phyloP scores from a whole-genome alignment of 1,140 invertebrate species.

The Tetraneura akinire region DNA sequence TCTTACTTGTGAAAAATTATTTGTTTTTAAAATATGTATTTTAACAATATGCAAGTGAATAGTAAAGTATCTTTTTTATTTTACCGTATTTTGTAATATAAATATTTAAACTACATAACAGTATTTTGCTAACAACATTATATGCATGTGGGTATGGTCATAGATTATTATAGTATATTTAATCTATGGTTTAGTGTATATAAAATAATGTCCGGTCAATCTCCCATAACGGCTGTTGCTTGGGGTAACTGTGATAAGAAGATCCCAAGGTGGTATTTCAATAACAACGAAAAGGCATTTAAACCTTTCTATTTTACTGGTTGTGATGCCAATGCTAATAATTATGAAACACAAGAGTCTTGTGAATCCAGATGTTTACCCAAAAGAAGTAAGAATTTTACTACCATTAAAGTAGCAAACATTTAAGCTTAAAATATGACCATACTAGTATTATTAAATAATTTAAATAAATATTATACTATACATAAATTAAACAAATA shows the following conservation, averaged over 20 bases:
- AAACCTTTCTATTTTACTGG: slow-evolving; percentile 94
- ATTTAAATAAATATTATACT: background rate
- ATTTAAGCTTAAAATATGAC: too few species aligned
- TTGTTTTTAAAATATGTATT: background rate
- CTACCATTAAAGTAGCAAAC: background rate
- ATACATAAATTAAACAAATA: background rate
- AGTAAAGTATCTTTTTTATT: background rate
- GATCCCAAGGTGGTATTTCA: slow-evolving; percentile 83
- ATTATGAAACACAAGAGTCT: slow-evolving; percentile 74
- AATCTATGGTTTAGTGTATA: slow-evolving; percentile 28
- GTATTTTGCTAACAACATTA: slow-evolving; percentile 31
- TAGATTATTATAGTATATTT: too few species aligned
- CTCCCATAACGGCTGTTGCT: slow-evolving; percentile 73
- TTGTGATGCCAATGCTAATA: slow-evolving; percentile 87
- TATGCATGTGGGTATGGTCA: slow-evolving; percentile 41
- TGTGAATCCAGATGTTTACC: slow-evolving; percentile 81
- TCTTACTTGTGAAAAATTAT: background rate
- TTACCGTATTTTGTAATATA: background rate
- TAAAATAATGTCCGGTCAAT: slow-evolving; percentile 78
- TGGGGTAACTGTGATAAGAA: slow-evolving; percentile 80
- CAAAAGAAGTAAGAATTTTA: slow-evolving; percentile 70
- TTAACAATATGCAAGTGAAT: background rate
- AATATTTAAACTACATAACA: background rate
- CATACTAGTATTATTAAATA: background rate
- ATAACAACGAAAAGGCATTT: slow-evolving; percentile 81